Evolutionary conservation across 2,888 invertebrate genomes (phyloP), one percentile per base, ranked within the genome.

Genomic region (Prosapia bicincta): DNA sequence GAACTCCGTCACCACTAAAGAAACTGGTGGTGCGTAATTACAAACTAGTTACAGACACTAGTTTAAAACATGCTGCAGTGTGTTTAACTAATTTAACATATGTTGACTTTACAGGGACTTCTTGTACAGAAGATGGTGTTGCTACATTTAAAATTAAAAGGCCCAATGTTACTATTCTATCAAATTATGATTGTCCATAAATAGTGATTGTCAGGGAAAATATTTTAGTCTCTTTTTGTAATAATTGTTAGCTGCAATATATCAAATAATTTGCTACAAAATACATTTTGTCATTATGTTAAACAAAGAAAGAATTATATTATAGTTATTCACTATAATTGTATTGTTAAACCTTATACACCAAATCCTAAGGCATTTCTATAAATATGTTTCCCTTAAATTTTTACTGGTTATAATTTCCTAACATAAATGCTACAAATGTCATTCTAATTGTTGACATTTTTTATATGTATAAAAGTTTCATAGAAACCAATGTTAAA

Each of bases 41-140:
- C 81, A 85, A 87, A 5, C 85, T 86, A 74, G 88, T 93, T 0
- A 91, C 92, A 0, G 88, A 92, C 81, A 83, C 86, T 6, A 90
- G 90, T 68, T 82, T 93, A 23, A 83, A 84, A 15, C 91, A 92
- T 82, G 83, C 92, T 71, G 88, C 88, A 0, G 86, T 87, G 0
- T 89, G 90, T 0, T 90, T 91, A 0, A 90, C 90, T 0, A 83
- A 86, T 74, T 83, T 93, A 15, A 83, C 85, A 7, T 85, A 84
- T 26, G 82, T 94, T 0, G 93, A 94, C 83, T 88, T 94, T 0
- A 89, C 89, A 0, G 89, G 90, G 0, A 92, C 92, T 0, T 86
- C 87, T 0, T 90, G 93, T 0, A 91, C 92, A 0, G 83, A 83
- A 6, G 81, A 84, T 0, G 93, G 91, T 0, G 87, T 93, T 0